These are phyloP conservation scores for Amphibalanus amphitrite DNA, from an alignment of 1,140 invertebrate genomes.

Conservation along the genomic window DNA sequence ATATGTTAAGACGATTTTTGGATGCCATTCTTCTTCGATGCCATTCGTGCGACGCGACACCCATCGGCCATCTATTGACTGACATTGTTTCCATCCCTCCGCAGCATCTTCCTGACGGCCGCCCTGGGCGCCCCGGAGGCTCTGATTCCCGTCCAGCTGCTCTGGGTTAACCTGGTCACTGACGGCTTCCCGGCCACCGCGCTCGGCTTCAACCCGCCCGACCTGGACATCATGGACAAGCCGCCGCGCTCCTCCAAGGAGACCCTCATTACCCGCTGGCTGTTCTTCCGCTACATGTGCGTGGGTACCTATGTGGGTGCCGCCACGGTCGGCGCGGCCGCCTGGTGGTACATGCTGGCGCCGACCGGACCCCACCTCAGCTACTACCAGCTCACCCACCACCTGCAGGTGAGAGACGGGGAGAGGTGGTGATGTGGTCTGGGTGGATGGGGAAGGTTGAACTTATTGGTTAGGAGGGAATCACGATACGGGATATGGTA, in stretches of 20 bases:
- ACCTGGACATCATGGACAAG: constrained; percentile 99
- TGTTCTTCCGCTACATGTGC: constrained; percentile 98
- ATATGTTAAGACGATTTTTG: too few species aligned
- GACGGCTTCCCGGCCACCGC: constrained; percentile 99
- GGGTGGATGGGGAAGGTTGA: too few species aligned
- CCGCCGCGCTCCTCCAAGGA: constrained; percentile 93
- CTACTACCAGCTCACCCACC: constrained; percentile 74
- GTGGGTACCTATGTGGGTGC: constrained; percentile 84
- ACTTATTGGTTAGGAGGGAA: too few species aligned
- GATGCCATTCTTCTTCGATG: too few species aligned
- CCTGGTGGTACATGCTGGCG: constrained; percentile 98
- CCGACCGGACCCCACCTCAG: constrained; percentile 81
- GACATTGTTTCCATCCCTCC: too few species aligned
- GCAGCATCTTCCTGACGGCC: constrained; percentile 96
- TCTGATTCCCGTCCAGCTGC: constrained; percentile 94
- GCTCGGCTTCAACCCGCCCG: constrained; percentile 98
- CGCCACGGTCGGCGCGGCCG: constrained; percentile 93
- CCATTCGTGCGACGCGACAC: too few species aligned
- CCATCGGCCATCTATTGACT: too few species aligned
- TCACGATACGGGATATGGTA: too few species aligned
- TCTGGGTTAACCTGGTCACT: constrained; percentile 99
- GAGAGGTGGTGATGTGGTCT: too few species aligned
- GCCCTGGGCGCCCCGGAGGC: constrained; percentile 98
- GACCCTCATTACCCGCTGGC: constrained; percentile 96
- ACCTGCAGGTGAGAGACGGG: constrained; percentile 11